Base-by-base conservation (phyloP, 1,140 invertebrate species). In the Batillaria attramentaria region DNA sequence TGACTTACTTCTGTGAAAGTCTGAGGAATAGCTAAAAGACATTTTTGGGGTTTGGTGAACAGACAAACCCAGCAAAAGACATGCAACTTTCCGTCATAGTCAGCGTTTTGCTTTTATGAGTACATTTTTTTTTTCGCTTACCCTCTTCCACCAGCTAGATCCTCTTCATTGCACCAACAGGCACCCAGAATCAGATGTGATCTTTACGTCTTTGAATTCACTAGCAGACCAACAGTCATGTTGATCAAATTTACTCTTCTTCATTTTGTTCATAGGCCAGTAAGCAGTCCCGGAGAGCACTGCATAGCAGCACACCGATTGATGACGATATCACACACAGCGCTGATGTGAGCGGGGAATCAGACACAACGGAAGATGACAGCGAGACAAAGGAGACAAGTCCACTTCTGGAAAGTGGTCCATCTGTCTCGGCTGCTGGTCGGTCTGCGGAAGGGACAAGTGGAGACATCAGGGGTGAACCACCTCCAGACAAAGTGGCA, bases 311-410 rank as follows among this genome's bases (percentile, higher is more conserved):
- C 0, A 16, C 35, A 0, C 37, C 31, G 8, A 6, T 3, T 10
- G 73, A 41, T 6, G 73, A 75, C 74, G 82, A 78, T 20, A 70
- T 78, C 13, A 60, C 50, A 18, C 79, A 76, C 46, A 73, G 70
- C 50, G 80, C 78, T 77, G 82, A 74, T 57, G 75, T 42, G n/a
- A 83, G 54, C 70, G 60, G 72, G 13, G 80, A 81, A 28, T 74
- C 33, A 18, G 80, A 83, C 70, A 81, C 79, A n/a, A 76, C 81
- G 18, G 78, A 79, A 20, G 76, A 81, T 62, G 70, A 80, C 37
- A 43, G 18, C 31, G n/a, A 46, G 2, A 43, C 43, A n/a, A 75
- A 78, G 78, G 62, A 82, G 42, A 28, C 39, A 13, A 28, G 18
- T 28, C 10, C n/a, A 24, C 28, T 70, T 24, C n/a, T 46, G 41